A percentile compares a stretch with the other conserved stretches of the same genome.
Evolutionary conservation across 2,113 vertebrate genomes (phyloP).

Genomic region (Apus apus): DNA sequence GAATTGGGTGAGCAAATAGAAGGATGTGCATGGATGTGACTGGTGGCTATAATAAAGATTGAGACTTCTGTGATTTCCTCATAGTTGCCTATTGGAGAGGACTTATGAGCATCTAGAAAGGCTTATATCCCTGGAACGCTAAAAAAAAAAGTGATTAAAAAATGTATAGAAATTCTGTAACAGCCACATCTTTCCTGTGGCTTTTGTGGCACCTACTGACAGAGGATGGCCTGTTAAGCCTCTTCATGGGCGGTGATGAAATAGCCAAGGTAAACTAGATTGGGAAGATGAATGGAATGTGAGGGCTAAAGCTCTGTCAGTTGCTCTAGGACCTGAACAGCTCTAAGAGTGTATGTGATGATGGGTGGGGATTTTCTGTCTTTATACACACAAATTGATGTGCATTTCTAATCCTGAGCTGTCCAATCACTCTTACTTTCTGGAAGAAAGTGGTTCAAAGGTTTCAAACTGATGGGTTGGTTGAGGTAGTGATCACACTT

Average conservation of each 20-base stretch:
- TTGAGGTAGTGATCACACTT: neutral
- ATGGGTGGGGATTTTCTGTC: neutral
- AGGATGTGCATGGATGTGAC: neutral
- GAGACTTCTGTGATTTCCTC: neutral
- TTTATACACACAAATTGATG: neutral
- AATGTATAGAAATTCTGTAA: neutral
- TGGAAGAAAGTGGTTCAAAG: neutral
- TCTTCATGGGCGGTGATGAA: neutral
- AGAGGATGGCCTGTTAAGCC: neutral
- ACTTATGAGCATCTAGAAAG: neutral
- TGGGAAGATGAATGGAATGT: neutral
- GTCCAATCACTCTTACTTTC: neutral
- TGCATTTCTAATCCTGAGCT: neutral
- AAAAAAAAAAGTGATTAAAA: neutral
- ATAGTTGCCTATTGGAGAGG: neutral
- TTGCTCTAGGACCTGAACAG: neutral
- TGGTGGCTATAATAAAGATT: neutral
- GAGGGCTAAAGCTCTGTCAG: neutral
- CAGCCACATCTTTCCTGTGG: neutral
- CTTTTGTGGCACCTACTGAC: neutral
- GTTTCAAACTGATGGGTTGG: neutral
- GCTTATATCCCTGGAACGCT: neutral
- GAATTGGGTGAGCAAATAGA: conserved; percentile 23
- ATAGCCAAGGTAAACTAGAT: neutral
- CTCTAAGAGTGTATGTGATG: neutral